Conservation (phyloP, 2,797 vertebrate genomes). For the Neosilurus hyrtlii region DNA sequence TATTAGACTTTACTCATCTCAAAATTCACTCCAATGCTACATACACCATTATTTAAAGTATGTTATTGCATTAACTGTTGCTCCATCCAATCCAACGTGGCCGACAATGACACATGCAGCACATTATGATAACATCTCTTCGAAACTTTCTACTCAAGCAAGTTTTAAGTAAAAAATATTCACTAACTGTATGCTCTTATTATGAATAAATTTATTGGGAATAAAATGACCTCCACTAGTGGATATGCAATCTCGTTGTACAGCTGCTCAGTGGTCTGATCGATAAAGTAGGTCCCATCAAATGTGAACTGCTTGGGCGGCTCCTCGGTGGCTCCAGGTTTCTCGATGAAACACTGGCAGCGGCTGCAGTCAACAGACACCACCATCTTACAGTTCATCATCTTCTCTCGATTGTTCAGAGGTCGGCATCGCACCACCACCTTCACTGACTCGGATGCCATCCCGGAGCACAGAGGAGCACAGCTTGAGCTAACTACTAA, state of each 20-base stretch:
- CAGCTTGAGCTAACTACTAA: neutral
- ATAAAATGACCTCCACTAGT: conserved; percentile 79
- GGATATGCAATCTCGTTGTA: conserved; percentile 85
- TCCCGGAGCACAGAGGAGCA: conserved; percentile 46
- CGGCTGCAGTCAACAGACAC: conserved; percentile 70
- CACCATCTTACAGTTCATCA: conserved; percentile 71
- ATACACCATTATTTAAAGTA: neutral
- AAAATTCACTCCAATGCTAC: neutral
- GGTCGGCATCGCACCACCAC: conserved; percentile 85
- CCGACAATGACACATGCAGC: neutral
- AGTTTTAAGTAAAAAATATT: neutral
- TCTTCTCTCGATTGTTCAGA: conserved; percentile 76
- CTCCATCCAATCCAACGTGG: neutral
- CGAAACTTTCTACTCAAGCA: neutral
- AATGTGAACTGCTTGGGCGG: conserved; percentile 89
- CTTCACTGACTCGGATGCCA: conserved; percentile 82
- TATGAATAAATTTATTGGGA: neutral
- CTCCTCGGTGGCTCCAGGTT: conserved; percentile 67
- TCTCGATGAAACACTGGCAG: conserved; percentile 82
- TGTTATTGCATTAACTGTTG: neutral
- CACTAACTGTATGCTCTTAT: neutral
- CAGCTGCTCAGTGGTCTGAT: conserved; percentile 84
- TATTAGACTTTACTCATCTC: neutral
- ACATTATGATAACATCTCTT: neutral
- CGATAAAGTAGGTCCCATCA: conserved; percentile 79